Evolutionary conservation across 2,888 invertebrate species (phyloP).

Genomic region (Agonopterix alstromeriana): DNA sequence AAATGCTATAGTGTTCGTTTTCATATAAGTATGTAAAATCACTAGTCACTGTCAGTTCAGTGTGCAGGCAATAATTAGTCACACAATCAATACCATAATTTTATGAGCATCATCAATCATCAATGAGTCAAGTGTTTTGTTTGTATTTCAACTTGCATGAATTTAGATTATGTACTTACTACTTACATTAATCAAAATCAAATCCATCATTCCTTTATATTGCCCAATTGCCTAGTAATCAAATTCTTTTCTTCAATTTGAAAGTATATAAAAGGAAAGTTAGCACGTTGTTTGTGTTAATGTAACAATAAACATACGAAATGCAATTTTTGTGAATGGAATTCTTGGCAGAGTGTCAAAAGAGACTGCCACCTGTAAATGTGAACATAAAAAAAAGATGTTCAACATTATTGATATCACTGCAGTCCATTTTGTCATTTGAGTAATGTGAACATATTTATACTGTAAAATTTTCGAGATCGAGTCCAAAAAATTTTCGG

Average conservation of each 20-base stretch:
- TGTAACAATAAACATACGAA: neutral
- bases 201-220: no score
- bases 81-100: neutral
- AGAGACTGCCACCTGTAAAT: slow-evolving; percentile 1
- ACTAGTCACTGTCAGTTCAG: neutral
- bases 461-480: no score
- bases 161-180: neutral
- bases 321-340: slow-evolving; percentile 1
- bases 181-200: no score
- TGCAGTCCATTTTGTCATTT: neutral
- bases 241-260: no score
- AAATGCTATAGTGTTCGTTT: no score
- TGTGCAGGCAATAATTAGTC: neutral
- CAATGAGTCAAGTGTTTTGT: neutral
- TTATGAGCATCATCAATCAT: neutral
- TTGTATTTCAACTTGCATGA: neutral
- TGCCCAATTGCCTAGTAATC: no score
- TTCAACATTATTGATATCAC: neutral
- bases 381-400: neutral
- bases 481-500: no score
- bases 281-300: neutral
- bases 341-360: slow-evolving; percentile 6
- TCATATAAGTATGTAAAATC: neutral
- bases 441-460: neutral
- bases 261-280: no score